These are phyloP conservation scores for Scaptodrosophila lebanonensis DNA, from an alignment of 1,140 invertebrate genomes.

Conservation along the genomic window DNA sequence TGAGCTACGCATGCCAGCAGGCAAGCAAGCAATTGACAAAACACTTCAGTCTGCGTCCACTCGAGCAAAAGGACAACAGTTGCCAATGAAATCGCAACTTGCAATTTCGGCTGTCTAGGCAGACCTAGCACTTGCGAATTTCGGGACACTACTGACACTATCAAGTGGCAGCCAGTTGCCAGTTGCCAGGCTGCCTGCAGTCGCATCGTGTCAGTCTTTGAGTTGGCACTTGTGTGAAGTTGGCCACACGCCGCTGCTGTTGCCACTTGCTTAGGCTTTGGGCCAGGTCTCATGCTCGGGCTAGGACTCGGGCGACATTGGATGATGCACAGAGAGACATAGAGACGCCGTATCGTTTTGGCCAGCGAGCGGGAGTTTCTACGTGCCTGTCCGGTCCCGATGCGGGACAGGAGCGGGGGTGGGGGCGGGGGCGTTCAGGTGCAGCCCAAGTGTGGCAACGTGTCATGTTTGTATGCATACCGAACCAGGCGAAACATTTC, in stretches of 20 bases:
- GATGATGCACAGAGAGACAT: constrained; percentile 17
- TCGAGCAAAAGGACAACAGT: constrained; percentile 32
- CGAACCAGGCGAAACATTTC: too few species aligned
- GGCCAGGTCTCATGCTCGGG: too few species aligned
- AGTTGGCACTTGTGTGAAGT: constrained; percentile 32
- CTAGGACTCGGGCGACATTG: too few species aligned
- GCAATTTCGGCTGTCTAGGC: constrained; percentile 42
- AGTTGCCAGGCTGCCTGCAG: constrained; percentile 43
- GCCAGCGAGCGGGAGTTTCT: too few species aligned
- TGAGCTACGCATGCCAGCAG: constrained; percentile 25
- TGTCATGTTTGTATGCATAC: constrained; percentile 62
- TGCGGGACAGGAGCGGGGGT: too few species aligned
- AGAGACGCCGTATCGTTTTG: background rate
- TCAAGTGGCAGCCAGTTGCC: constrained; percentile 45
- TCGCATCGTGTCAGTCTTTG: background rate
- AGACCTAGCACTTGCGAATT: constrained; percentile 46
- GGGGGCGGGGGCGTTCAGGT: constrained; percentile 48
- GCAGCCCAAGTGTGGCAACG: constrained; percentile 56
- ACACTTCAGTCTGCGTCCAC: constrained; percentile 17
- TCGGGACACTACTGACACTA: constrained; percentile 67
- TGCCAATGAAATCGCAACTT: constrained; percentile 58
- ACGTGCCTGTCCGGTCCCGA: too few species aligned
- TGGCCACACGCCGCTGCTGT: constrained; percentile 7
- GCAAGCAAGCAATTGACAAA: constrained; percentile 14
- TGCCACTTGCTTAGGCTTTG: constrained; percentile 46